These are phyloP conservation scores for Apis laboriosa DNA, from an alignment of 1,140 invertebrate genomes.

Conservation along the genomic window DNA sequence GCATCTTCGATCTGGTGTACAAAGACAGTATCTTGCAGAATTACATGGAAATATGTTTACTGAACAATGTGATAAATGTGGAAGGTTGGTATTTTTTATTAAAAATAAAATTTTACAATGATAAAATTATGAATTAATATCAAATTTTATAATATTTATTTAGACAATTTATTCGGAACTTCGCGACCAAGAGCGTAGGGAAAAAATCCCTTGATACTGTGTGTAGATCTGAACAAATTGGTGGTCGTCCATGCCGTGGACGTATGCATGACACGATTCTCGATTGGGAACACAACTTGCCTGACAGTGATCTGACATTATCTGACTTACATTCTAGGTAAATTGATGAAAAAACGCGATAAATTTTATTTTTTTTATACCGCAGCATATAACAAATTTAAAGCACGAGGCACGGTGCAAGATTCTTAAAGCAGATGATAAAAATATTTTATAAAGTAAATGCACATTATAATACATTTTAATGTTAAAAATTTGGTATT, in stretches of 20 bases:
- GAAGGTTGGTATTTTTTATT: conserved; percentile 83
- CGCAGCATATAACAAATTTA: neutral
- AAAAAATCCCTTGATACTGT: conserved; percentile 91
- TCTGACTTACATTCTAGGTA: conserved; percentile 94
- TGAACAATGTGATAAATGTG: conserved; percentile 95
- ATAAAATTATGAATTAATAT: neutral
- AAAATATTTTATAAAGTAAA: neutral
- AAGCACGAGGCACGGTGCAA: neutral
- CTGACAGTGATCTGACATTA: conserved; percentile 92
- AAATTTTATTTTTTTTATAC: neutral
- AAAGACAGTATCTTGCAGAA: conserved; percentile 91
- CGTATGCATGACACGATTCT: conserved; percentile 95
- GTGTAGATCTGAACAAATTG: conserved; percentile 85
- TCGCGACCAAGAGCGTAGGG: conserved; percentile 93
- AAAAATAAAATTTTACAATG: conserved; percentile 18
- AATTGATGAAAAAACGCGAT: conserved; percentile 8
- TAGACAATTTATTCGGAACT: conserved; percentile 91
- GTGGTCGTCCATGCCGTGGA: conserved; percentile 90
- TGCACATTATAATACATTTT: neutral
- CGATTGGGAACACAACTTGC: conserved; percentile 99
- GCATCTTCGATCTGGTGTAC: conserved; percentile 94
- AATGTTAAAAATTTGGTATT: conserved; percentile 32
- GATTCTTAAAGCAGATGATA: neutral
- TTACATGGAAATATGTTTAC: conserved; percentile 99
- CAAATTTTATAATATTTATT: conserved; percentile 58